A percentile compares a stretch with the other conserved stretches of the same genome.
Conservation (phyloP, 2,113 vertebrate genomes). For the Ochotona curzoniae region DNA sequence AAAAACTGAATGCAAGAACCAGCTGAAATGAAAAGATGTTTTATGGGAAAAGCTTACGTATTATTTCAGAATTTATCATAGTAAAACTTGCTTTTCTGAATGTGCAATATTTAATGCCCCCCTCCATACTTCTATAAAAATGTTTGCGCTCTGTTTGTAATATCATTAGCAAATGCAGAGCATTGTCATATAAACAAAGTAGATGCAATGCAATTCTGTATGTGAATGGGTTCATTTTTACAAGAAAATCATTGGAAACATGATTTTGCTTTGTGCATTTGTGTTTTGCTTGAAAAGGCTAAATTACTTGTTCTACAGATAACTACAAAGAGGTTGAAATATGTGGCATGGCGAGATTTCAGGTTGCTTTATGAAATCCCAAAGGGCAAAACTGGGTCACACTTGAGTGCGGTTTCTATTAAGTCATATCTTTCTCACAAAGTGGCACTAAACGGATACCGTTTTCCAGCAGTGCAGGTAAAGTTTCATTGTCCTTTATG, state of each 20-base stretch:
- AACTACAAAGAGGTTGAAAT: slow-evolving; percentile 77
- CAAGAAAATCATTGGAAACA: slow-evolving; percentile 73
- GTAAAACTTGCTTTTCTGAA: slow-evolving; percentile 78
- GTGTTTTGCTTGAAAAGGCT: slow-evolving; percentile 75
- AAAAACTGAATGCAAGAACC: slow-evolving; percentile 86
- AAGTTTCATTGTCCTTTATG: slow-evolving; percentile 28
- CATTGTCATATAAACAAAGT: slow-evolving; percentile 48
- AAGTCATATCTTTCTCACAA: slow-evolving; percentile 76
- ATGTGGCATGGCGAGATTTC: slow-evolving; percentile 82
- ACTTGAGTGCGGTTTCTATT: slow-evolving; percentile 81
- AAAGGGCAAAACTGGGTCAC: slow-evolving; percentile 81
- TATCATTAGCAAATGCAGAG: slow-evolving; percentile 69
- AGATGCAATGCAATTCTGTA: slow-evolving; percentile 70
- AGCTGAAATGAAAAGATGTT: slow-evolving; percentile 87
- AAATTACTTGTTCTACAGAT: slow-evolving; percentile 82
- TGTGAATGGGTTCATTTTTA: slow-evolving; percentile 75
- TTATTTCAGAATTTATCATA: slow-evolving; percentile 82
- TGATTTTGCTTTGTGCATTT: slow-evolving; percentile 77
- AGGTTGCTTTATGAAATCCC: slow-evolving; percentile 79
- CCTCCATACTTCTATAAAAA: slow-evolving; percentile 57
- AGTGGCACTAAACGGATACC: slow-evolving; percentile 60
- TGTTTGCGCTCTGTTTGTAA: slow-evolving; percentile 63
- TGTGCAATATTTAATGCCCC: slow-evolving; percentile 55
- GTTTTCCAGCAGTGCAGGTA: slow-evolving; percentile 60
- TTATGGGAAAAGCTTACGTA: slow-evolving; percentile 80